Conservation (phyloP, 2,797 vertebrate species). For the Phalanger gymnotis region DNA sequence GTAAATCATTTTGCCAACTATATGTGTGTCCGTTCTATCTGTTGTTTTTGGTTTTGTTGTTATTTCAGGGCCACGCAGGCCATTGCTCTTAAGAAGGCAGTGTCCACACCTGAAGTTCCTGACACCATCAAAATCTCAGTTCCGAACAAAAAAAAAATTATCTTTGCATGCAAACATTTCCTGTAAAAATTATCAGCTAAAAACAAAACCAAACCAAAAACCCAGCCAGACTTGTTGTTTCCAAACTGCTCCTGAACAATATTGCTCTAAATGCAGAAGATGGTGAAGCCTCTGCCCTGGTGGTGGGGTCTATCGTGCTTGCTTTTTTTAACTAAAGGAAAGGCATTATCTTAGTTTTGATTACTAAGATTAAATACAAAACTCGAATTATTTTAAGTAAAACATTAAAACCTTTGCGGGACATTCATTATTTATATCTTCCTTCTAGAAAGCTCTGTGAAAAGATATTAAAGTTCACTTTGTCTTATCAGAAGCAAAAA, state of each 20-base stretch:
- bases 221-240: neutral
- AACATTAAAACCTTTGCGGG: neutral
- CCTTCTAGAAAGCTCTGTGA: neutral
- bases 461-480: neutral
- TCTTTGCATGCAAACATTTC: neutral
- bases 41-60: neutral
- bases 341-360: neutral
- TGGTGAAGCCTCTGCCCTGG: neutral
- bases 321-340: neutral
- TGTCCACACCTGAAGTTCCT: neutral
- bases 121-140: neutral
- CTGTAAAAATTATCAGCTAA: neutral
- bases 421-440: neutral
- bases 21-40: neutral
- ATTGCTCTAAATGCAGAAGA: neutral
- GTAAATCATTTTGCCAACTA: neutral
- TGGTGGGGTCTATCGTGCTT: neutral
- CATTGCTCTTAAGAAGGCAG: neutral
- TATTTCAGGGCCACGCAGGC: neutral
- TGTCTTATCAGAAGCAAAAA: neutral
- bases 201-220: neutral
- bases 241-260: neutral
- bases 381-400: neutral
- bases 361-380: neutral
- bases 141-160: neutral